Evolutionary conservation across 2,113 vertebrate species (phyloP), one percentile per base, ranked within the genome.

Genomic region (Ceuthmochares aereus): DNA sequence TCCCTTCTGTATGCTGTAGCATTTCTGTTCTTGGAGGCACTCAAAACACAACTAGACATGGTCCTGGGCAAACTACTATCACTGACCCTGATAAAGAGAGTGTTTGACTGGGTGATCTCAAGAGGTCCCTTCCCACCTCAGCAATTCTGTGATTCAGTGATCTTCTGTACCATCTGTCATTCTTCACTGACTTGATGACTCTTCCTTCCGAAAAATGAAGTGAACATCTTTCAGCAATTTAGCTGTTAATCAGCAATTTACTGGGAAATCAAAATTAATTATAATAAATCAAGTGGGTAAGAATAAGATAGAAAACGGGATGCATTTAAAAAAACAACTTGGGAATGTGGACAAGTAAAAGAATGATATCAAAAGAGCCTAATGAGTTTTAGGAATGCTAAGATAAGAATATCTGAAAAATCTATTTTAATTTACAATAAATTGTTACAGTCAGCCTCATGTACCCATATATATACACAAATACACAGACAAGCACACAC

Each of bases 401-500:
- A 96, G 91, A 81, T 80, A 95, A 94, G 83, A 68, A 74, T 66
- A 59, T 77, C 36, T 73, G 56, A 76, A 94, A 94, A 74, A 62
- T 37, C 6, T 63, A 72, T 96, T 94, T 93, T 55, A 52, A 73
- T 89, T 85, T 52, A 40, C 66, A 96, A 76, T 84, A 90, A 73
- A 63, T 89, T 74, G 18, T 93, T 93, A 76, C 36, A 84, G 25
- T 77, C 72, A 68, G 62, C 21, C 37, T 27, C 45, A 27, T 27
- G 20, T 52, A 27, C 19, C 16, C 17, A 68, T 26, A 20, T 49
- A 54, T 58, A 62, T 26, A 62, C 27, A 90, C 27, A 90, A 81
- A 82, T 51, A 64, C 27, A 67, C 25, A 89, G 58, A 88, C 49
- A 66, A 64, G 34, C 36, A 72, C 8, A 76, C 30, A 79, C 23